Percentiles rank a stretch among this genome's conserved stretches.
Evolutionary conservation across 2,113 vertebrate genomes (phyloP).

Genomic region (Sorex fumeus): DNA sequence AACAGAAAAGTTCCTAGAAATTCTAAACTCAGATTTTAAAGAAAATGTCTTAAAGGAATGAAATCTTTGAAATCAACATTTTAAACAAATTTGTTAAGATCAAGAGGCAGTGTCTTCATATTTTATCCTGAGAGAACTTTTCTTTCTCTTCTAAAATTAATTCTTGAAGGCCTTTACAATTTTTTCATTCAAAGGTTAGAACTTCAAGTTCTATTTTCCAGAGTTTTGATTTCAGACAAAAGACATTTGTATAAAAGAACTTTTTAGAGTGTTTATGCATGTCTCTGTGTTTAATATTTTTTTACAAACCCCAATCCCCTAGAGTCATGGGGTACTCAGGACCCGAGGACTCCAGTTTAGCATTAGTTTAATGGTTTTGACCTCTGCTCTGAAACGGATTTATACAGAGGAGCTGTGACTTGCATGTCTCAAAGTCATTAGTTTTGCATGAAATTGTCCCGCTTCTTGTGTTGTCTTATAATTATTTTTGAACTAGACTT

Average conservation of each 20-base stretch:
- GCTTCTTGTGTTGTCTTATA: constrained; percentile 49
- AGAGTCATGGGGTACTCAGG: constrained; percentile 29
- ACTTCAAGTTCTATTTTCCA: constrained; percentile 54
- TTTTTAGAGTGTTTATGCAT: constrained; percentile 60
- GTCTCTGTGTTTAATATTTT: constrained; percentile 58
- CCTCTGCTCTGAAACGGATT: constrained; percentile 48
- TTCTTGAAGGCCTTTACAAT: constrained; percentile 24
- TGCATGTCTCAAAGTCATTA: constrained; percentile 62
- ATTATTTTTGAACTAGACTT: constrained; percentile 58
- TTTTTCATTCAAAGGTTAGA: constrained; percentile 49
- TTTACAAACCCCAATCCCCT: constrained; percentile 60
- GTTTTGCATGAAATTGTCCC: constrained; percentile 49
- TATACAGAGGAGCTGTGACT: constrained; percentile 32
- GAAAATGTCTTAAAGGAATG: not conserved
- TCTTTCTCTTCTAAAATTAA: constrained; percentile 34
- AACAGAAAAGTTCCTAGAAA: constrained; percentile 19
- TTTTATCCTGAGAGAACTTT: not conserved
- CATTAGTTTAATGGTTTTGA: constrained; percentile 68
- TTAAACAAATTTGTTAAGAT: constrained; percentile 26
- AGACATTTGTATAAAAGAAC: constrained; percentile 67
- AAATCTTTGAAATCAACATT: constrained; percentile 12
- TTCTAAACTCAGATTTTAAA: constrained; percentile 46
- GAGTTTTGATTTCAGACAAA: constrained; percentile 60
- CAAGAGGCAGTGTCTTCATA: constrained; percentile 11
- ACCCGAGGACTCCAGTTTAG: constrained; percentile 23